phyloP scores from a whole-genome alignment of 23 tunicate species.

The Aplidium turbinatum region DNA sequence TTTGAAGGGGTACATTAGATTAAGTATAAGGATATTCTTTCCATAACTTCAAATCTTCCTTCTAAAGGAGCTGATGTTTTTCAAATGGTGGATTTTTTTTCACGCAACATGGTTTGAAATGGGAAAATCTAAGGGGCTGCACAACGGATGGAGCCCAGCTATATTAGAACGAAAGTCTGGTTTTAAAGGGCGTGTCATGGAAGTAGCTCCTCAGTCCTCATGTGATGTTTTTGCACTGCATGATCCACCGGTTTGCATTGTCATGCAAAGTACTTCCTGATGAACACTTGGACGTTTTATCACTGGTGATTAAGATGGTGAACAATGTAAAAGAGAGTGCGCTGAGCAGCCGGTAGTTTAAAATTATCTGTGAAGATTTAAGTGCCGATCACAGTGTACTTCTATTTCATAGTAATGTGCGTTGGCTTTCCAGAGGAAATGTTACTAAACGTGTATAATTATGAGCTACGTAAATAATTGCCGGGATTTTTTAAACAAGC shows the following conservation, averaged over 20 bases:
- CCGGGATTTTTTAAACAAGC: slow-evolving; percentile 5
- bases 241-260: slow-evolving; percentile 28
- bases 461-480: slow-evolving; percentile 12
- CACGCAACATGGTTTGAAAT: slow-evolving; percentile 19
- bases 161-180: slow-evolving; percentile 23
- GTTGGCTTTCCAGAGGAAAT: slow-evolving; percentile 11
- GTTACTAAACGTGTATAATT: slow-evolving; percentile 5
- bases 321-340: slow-evolving; percentile 25
- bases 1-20: slow-evolving; percentile 36
- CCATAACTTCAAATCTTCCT: slow-evolving; percentile 24
- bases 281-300: not conserved
- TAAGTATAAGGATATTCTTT: slow-evolving; percentile 25
- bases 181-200: slow-evolving; percentile 24
- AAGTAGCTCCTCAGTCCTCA: slow-evolving; percentile 25
- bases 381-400: slow-evolving; percentile 18
- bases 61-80: not conserved
- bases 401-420: slow-evolving; percentile 7
- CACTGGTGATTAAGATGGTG: slow-evolving; percentile 12
- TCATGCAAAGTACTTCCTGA: slow-evolving; percentile 29
- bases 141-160: slow-evolving; percentile 27
- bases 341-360: slow-evolving; percentile 2
- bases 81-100: slow-evolving; percentile 18
- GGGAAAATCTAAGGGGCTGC: slow-evolving; percentile 32
- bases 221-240: slow-evolving; percentile 21
- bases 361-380: slow-evolving; percentile 9